Base-by-base conservation (phyloP, 2,113 vertebrate genomes). In the Nyctereutes procyonoides region DNA sequence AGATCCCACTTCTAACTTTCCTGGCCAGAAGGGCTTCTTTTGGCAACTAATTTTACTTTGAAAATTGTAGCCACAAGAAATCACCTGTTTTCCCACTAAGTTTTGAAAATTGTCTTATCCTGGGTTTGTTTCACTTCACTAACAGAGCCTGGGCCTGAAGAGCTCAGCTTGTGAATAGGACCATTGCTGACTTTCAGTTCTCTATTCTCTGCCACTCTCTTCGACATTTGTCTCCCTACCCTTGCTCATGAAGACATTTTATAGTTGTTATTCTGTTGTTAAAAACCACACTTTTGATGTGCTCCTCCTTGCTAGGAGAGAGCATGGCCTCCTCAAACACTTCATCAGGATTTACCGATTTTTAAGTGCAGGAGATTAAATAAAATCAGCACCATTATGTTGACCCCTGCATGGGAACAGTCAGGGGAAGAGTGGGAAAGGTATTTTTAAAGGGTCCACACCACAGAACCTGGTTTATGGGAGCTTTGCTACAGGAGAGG, bases 91-190 rank as follows among this genome's bases (percentile, higher is more conserved):
- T 79, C 55, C 22, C 32, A 74, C 35, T 53, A 60, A 43, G 24
- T 73, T 86, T 88, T 9, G 82, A 88, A 35, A 93, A 38, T 8
- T 79, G 26, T 56, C 53, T 93, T 84, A 48, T 16, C 88, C 55
- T 95, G 26, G 26, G 67, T 96, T 97, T 93, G 67, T 96, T 97
- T 93, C 73, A 80, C 56, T 94, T 91, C 51, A 58, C 62, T 24
- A 20, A 38, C 22, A n/a, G 58, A 93, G 53, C 32, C 58, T 2
- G 32, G 43, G 43, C 28, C 35, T 77, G 80, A 83, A 80, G 82
- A 63, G 51, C 32, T 22, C 2, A 56, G 71, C 9, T 89, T 84
- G 13, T 67, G 10, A 65, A 26, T 38, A 63, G 3, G 20, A 35
- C 48, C 48, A 38, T 30, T 43, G 28, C 51, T 51, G 30, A 88